phyloP scores from a whole-genome alignment of 2,888 invertebrate species.

The Lycophotia porphyrea region DNA sequence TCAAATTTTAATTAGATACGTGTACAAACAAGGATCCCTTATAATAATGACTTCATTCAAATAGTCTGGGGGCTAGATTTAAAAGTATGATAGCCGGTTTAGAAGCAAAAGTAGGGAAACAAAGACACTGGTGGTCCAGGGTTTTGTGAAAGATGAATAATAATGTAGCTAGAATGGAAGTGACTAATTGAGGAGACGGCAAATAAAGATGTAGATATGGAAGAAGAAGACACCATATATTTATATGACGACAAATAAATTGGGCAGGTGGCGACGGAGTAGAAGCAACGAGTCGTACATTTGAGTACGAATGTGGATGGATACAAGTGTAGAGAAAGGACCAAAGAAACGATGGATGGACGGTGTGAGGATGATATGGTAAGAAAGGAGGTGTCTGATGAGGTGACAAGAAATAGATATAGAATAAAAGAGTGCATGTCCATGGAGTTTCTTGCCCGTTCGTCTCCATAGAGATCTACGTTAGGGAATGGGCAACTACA shows the following conservation, averaged over 20 bases:
- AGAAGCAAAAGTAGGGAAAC: neutral
- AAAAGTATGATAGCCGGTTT: neutral
- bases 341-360: no score
- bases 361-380: no score
- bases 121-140: neutral
- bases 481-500: no score
- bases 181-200: neutral
- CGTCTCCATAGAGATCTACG: no score
- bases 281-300: neutral
- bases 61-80: neutral
- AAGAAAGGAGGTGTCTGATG: no score
- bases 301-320: no score
- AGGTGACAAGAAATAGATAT: no score
- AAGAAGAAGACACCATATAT: neutral
- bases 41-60: constrained; percentile 1
- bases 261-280: neutral
- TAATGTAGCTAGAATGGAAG: neutral
- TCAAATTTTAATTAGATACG: constrained; percentile 8
- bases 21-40: neutral
- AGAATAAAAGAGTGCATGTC: no score
- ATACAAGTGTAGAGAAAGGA: no score
- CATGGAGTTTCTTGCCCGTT: no score
- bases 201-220: neutral
- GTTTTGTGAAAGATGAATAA: neutral
- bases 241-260: neutral